A percentile compares a stretch with the other conserved stretches of the same genome.
phyloP scores from a whole-genome alignment of 2,888 invertebrate species.

The Thecocarcelia acutangulata region DNA sequence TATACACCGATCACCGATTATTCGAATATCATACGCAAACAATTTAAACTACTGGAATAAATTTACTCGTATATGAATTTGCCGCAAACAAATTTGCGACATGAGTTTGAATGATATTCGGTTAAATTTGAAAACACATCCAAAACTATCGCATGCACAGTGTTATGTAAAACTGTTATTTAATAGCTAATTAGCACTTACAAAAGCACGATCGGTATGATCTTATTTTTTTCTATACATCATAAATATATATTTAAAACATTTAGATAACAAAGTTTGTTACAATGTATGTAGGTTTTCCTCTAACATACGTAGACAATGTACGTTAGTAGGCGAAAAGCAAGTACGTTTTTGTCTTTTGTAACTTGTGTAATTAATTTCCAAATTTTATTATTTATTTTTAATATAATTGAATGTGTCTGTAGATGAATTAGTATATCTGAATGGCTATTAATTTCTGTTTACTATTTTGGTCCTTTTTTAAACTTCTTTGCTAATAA shows the following conservation, averaged over 20 bases:
- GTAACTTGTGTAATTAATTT: slow-evolving; percentile 27
- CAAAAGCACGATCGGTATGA: slow-evolving; percentile 47
- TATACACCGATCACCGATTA: slow-evolving; percentile 18
- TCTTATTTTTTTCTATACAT: background rate
- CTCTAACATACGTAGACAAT: slow-evolving; percentile 7
- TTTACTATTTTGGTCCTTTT: slow-evolving; percentile 3
- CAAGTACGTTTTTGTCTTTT: slow-evolving; percentile 20
- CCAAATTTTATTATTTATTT: slow-evolving; percentile 13
- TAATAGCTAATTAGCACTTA: slow-evolving; percentile 37
- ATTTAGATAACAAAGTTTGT: slow-evolving; percentile 16
- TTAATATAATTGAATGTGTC: slow-evolving; percentile 35
- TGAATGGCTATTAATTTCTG: too few species aligned
- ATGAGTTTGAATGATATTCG: slow-evolving; percentile 39
- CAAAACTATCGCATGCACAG: slow-evolving; percentile 67
- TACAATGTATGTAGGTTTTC: slow-evolving; percentile 8
- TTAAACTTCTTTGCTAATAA: slow-evolving; percentile 39
- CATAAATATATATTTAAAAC: background rate
- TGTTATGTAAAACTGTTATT: slow-evolving; percentile 19
- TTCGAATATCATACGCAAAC: slow-evolving; percentile 44
- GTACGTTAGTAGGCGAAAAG: slow-evolving; percentile 10
- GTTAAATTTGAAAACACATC: slow-evolving; percentile 45
- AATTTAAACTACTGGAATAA: background rate
- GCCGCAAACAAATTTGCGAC: background rate
- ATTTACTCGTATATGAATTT: too few species aligned
- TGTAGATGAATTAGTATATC: slow-evolving; percentile 43